phyloP scores from a whole-genome alignment of 2,888 invertebrate species.

The Sipha maydis region DNA sequence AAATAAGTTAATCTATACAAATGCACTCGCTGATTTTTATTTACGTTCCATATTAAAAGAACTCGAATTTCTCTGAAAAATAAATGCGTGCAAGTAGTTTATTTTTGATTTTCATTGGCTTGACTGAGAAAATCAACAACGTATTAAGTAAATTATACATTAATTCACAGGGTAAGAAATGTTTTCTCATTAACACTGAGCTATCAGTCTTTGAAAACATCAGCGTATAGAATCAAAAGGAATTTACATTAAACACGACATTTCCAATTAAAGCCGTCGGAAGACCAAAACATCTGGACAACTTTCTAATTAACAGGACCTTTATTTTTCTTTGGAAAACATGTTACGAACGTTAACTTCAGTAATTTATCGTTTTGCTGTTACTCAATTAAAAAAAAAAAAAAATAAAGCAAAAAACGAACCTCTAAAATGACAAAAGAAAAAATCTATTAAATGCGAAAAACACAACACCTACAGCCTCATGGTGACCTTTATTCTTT shows the following conservation, averaged over 20 bases:
- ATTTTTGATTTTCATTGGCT: conserved; percentile 4
- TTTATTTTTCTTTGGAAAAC: conserved; percentile 40
- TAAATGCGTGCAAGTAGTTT: conserved; percentile 5
- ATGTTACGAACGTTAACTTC: conserved; percentile 36
- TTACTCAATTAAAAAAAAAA: conserved; percentile 41
- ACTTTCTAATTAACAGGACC: conserved; percentile 53
- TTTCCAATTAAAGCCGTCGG: conserved; percentile 53
- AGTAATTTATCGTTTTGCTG: conserved; percentile 58
- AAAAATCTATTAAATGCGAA: conserved; percentile 47
- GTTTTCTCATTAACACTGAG: conserved; percentile 36
- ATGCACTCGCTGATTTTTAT: neutral
- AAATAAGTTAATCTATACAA: conserved; percentile 10
- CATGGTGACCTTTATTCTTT: conserved; percentile 55
- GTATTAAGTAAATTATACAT: conserved; percentile 37
- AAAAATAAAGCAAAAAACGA: neutral
- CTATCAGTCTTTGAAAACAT: conserved; percentile 31
- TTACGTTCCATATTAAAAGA: conserved; percentile 12
- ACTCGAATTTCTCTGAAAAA: neutral
- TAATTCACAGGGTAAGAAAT: conserved; percentile 30
- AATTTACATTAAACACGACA: conserved; percentile 48
- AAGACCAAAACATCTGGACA: conserved; percentile 44
- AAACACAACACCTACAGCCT: conserved; percentile 48
- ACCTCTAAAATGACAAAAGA: conserved; percentile 35
- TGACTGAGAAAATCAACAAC: conserved; percentile 21
- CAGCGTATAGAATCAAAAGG: conserved; percentile 39